A percentile compares a stretch with the other conserved stretches of the same genome.
phyloP scores from a whole-genome alignment of 2,888 invertebrate species.

The Lithosia quadra region DNA sequence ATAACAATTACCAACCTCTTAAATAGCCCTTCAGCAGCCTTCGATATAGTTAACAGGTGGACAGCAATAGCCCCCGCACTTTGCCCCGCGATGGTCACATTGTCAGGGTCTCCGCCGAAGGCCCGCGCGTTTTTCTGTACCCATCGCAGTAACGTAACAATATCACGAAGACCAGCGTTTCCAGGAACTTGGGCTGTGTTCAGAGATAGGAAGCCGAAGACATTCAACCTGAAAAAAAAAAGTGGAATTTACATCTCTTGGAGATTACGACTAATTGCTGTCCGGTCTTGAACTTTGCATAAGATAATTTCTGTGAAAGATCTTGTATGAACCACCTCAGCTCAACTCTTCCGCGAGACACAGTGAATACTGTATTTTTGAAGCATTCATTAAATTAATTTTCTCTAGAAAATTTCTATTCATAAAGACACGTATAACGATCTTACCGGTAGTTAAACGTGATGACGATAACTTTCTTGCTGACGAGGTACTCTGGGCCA shows the following conservation, averaged over 20 bases:
- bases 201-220: conserved; percentile 79
- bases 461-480: conserved; percentile 72
- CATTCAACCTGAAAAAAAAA: conserved; percentile 69
- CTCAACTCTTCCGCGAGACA: not conserved
- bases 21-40: conserved; percentile 70
- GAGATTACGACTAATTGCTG: too few relatives aligned
- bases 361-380: not conserved
- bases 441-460: conserved; percentile 81
- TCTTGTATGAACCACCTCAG: not conserved
- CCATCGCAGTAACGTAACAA: conserved; percentile 77
- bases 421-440: not conserved
- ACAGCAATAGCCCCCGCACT: conserved; percentile 75
- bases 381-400: not conserved
- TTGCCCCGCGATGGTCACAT: conserved; percentile 78
- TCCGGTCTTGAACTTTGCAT: too few relatives aligned
- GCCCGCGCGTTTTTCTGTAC: conserved; percentile 68
- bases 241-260: not conserved
- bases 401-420: not conserved
- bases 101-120: conserved; percentile 77
- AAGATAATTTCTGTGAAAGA: not conserved
- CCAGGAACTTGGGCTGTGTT: conserved; percentile 73
- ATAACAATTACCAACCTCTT: conserved; percentile 59
- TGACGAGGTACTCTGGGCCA: conserved; percentile 77
- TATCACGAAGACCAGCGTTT: conserved; percentile 81
- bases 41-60: conserved; percentile 71